Base-by-base conservation (phyloP, 2,113 vertebrate genomes). In the Paradoxurus hermaphroditus region DNA sequence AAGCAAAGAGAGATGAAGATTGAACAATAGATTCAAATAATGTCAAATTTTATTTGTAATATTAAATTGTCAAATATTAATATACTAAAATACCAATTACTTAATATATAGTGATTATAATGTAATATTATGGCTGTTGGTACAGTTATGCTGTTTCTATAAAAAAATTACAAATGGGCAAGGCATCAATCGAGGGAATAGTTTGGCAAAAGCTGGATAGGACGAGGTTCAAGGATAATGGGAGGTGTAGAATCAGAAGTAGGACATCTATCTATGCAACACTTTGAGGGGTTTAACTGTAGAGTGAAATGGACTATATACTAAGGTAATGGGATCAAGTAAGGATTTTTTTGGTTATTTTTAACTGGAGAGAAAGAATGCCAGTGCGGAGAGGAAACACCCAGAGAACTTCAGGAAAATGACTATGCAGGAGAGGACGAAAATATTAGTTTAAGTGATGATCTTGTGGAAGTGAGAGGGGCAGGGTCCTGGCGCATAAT, bases 201-300 rank as follows among this genome's bases (percentile, higher is more conserved):
- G 23, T 29, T 36, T 68, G 46, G 15, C 46, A 39, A 53, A 72
- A 41, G n/a, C 29, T 29, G 5, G 11, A 4, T 3, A 11, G n/a
- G 31, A 18, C 19, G 29, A 10, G n/a, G 18, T 51, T 62, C 7
- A 21, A 53, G 16, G 51, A 44, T 68, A 25, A 5, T 0, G 4
- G 51, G 68, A 15, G 29, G 1, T 21, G 4, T 5, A n/a, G 59
- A 65, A 4, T 11, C n/a, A 11, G 44, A 36, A 34, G 13, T 3
- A 23, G 19, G 13, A 18, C 4, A 7, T 16, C 15, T 11, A 25
- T 1, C 15, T 11, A 25, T 1, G 0, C 3, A 36, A 5, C 14
- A 4, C 51, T 86, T 51, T 7, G 4, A 70, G 11, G 78, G 36
- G 12, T 16, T 86, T 72, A 25, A 79, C 12, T 85, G 3, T 65